These are phyloP conservation scores for Heliconius nattereri DNA, from an alignment of 1,140 invertebrate genomes.

Conservation along the genomic window DNA sequence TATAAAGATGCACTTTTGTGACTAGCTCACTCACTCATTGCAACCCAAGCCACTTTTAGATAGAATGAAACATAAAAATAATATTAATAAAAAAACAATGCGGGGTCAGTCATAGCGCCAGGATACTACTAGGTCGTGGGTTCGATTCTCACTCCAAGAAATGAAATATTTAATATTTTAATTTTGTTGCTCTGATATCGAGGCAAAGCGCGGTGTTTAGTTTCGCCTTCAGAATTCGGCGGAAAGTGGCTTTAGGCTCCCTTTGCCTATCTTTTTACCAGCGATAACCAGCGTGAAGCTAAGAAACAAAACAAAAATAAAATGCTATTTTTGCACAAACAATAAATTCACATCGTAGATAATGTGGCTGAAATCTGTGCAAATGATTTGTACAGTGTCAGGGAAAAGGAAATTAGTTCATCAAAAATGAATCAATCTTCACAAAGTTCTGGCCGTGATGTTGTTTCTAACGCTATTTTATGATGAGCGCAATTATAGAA, in stretches of 20 bases:
- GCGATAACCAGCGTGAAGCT: too few relatives aligned
- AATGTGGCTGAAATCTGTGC: constrained; percentile 16
- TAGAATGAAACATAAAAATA: background rate
- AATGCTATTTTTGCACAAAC: background rate
- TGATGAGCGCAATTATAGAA: background rate
- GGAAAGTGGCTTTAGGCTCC: too few relatives aligned
- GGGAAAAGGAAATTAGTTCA: constrained; percentile 43
- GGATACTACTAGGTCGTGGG: too few relatives aligned
- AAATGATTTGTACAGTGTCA: constrained; percentile 21
- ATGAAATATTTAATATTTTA: too few relatives aligned
- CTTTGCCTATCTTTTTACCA: too few relatives aligned
- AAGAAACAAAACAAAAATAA: background rate
- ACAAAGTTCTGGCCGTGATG: background rate
- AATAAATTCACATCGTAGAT: background rate
- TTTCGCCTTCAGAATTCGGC: too few relatives aligned
- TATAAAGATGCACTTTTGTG: background rate
- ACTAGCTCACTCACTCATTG: background rate
- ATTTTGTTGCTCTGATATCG: too few relatives aligned
- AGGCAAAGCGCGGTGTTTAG: too few relatives aligned
- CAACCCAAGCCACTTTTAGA: background rate
- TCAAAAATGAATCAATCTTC: constrained; percentile 44
- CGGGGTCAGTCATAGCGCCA: too few relatives aligned
- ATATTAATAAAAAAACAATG: too few relatives aligned
- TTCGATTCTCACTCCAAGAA: too few relatives aligned
- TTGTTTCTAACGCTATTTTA: background rate